Evolutionary conservation across 2,113 vertebrate genomes (phyloP).

Genomic region (Varanus komodoensis): DNA sequence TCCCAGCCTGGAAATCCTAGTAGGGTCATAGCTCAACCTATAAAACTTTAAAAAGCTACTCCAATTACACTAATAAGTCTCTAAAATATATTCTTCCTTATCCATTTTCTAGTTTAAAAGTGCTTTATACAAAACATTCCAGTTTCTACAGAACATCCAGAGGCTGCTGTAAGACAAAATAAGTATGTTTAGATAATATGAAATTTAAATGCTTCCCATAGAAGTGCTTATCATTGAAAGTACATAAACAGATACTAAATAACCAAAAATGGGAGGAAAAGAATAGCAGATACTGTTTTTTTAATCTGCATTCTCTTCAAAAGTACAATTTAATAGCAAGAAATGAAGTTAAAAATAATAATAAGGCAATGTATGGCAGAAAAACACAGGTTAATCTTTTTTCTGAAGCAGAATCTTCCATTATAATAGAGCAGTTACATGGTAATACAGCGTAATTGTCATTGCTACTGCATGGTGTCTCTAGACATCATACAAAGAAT

Average conservation of each 20-base stretch:
- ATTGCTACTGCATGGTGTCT: background rate
- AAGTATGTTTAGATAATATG: background rate
- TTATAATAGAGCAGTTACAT: background rate
- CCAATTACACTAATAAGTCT: background rate
- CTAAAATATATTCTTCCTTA: background rate
- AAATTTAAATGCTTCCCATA: background rate
- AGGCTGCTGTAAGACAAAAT: background rate
- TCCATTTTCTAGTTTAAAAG: background rate
- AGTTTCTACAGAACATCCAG: background rate
- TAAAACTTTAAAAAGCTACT: background rate
- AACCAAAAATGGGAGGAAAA: background rate
- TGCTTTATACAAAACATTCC: background rate
- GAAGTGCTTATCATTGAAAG: background rate
- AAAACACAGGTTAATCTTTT: background rate
- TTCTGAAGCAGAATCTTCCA: background rate
- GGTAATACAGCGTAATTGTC: background rate
- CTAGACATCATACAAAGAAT: background rate
- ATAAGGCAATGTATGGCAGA: background rate
- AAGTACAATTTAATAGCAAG: background rate
- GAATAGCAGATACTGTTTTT: background rate
- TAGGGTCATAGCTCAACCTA: too few species aligned
- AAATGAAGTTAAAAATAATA: background rate
- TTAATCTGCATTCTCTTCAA: background rate
- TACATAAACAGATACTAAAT: background rate
- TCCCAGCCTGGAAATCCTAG: background rate